These are phyloP conservation scores for Chelonus formosanus DNA, from an alignment of 2,888 invertebrate species.

Conservation along the genomic window DNA sequence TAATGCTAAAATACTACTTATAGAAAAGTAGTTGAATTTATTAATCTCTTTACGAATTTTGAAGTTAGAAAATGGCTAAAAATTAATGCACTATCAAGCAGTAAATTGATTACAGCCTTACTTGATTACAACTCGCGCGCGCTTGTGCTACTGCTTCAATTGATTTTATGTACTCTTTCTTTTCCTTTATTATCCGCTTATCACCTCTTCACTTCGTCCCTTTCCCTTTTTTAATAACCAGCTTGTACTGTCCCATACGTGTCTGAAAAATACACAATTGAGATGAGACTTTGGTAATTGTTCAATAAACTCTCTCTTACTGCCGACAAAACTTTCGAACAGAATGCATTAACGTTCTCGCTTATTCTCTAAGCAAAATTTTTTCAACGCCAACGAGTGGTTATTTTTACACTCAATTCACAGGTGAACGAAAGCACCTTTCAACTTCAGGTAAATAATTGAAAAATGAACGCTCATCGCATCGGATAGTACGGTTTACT, in stretches of 20 bases:
- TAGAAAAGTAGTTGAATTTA: no score
- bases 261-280: not conserved
- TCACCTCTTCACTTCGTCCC: conserved; percentile 13
- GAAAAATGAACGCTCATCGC: conserved; percentile 35
- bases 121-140: not conserved
- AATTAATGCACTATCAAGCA: conserved; percentile 4
- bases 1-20: no score
- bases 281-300: conserved; percentile 18
- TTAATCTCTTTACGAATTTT: no score
- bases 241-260: conserved; percentile 5
- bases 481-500: conserved; percentile 46
- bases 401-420: conserved; percentile 11
- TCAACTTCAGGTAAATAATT: conserved; percentile 24
- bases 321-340: conserved; percentile 22
- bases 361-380: not conserved
- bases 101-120: conserved; percentile 12
- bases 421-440: conserved; percentile 9
- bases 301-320: conserved; percentile 1
- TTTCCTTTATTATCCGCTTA: conserved; percentile 17
- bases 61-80: not conserved
- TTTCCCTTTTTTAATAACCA: conserved; percentile 28
- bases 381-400: not conserved
- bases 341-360: conserved; percentile 18
- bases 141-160: not conserved
- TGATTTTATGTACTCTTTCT: not conserved